phyloP scores from a whole-genome alignment of 1,140 invertebrate species.

The Drosophila mauritiana region DNA sequence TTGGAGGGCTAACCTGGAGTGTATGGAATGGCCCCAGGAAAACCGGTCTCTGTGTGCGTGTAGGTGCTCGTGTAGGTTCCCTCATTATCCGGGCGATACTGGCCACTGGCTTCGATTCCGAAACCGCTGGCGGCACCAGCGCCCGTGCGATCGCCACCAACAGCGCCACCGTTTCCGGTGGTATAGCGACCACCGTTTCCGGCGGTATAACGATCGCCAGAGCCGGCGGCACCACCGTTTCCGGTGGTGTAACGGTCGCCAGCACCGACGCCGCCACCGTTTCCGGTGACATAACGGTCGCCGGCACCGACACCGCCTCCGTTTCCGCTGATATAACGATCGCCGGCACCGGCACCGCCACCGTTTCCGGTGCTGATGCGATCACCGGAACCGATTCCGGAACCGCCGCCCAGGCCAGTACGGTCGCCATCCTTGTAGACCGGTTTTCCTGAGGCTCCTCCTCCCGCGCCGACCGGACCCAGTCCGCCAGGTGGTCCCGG shows the following conservation, averaged over 20 bases:
- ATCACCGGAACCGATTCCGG: slow-evolving; percentile 47
- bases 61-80: slow-evolving; percentile 63
- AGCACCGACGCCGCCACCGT: slow-evolving; percentile 14
- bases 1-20: slow-evolving; percentile 74
- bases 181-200: too few relatives aligned
- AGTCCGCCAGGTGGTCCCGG: slow-evolving; percentile 64
- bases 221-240: slow-evolving; percentile 30
- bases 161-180: slow-evolving; percentile 21
- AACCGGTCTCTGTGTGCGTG: slow-evolving; percentile 70
- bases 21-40: slow-evolving; percentile 80
- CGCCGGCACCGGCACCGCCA: slow-evolving; percentile 24
- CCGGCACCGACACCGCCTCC: slow-evolving; percentile 33
- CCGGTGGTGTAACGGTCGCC: slow-evolving; percentile 34
- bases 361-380: slow-evolving; percentile 34
- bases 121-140: slow-evolving; percentile 19
- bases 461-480: slow-evolving; percentile 60
- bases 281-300: slow-evolving; percentile 20
- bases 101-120: slow-evolving; percentile 34
- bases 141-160: slow-evolving; percentile 21
- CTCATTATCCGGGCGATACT: slow-evolving; percentile 39
- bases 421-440: slow-evolving; percentile 62
- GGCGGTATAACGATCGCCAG: slow-evolving; percentile 21
- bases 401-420: slow-evolving; percentile 48
- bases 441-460: slow-evolving; percentile 81
- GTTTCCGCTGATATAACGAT: slow-evolving; percentile 30